Evolutionary conservation across 2,797 vertebrate species (phyloP).

Genomic region (Nannoperca obscura): DNA sequence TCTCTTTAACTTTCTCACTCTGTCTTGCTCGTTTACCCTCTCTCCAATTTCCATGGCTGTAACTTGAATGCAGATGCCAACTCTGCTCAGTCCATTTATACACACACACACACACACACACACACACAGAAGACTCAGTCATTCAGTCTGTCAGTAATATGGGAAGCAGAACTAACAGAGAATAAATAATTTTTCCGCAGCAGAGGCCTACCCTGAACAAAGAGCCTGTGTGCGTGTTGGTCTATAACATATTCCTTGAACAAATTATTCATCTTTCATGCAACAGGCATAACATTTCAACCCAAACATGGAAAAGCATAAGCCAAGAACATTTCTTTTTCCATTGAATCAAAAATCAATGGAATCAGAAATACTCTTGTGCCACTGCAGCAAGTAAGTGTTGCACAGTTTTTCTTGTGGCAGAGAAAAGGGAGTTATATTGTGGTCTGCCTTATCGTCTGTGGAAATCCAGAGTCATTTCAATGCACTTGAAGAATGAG

Average conservation of each 20-base stretch:
- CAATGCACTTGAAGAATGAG: slow-evolving; percentile 20
- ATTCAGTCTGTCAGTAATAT: slow-evolving; percentile 75
- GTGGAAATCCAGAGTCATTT: slow-evolving; percentile 32
- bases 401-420: slow-evolving; percentile 13
- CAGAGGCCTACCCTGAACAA: slow-evolving; percentile 70
- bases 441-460: slow-evolving; percentile 13
- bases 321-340: slow-evolving; percentile 46
- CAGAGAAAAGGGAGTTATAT: slow-evolving; percentile 4
- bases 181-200: slow-evolving; percentile 81
- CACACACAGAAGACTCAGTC: slow-evolving; percentile 52
- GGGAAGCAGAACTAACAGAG: slow-evolving; percentile 72
- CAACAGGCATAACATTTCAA: slow-evolving; percentile 61
- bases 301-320: slow-evolving; percentile 43
- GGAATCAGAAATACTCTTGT: slow-evolving; percentile 36
- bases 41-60: slow-evolving; percentile 64
- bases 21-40: slow-evolving; percentile 51
- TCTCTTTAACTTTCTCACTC: slow-evolving; percentile 38
- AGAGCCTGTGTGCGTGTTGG: slow-evolving; percentile 69
- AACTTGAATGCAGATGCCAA: slow-evolving; percentile 68
- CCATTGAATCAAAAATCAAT: slow-evolving; percentile 39
- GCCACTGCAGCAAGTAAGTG: background rate
- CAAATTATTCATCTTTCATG: slow-evolving; percentile 61
- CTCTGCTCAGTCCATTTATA: slow-evolving; percentile 63
- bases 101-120: slow-evolving; percentile 23
- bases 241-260: slow-evolving; percentile 64